These are phyloP conservation scores for Cynopterus sphinx DNA, from an alignment of 2,797 vertebrate genomes.

Conservation along the genomic window DNA sequence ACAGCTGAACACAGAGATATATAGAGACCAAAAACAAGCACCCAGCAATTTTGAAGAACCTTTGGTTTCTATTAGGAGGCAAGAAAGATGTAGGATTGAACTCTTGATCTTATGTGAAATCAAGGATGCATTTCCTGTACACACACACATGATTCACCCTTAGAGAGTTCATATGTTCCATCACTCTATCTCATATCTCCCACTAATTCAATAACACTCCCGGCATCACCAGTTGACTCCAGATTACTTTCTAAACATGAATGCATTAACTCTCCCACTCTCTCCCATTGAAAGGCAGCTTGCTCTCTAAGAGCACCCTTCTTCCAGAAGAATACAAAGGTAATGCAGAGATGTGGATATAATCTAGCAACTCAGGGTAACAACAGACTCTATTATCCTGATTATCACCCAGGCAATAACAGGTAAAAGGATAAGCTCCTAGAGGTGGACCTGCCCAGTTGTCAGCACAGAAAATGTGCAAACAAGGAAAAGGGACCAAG, in stretches of 20 bases:
- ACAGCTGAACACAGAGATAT: not conserved
- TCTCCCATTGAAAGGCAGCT: slow-evolving; percentile 8
- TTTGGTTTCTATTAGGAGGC: slow-evolving; percentile 25
- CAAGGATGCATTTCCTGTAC: slow-evolving; percentile 55
- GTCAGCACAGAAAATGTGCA: not conserved
- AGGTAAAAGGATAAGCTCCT: not conserved
- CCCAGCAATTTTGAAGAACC: not conserved
- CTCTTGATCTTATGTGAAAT: slow-evolving; percentile 19
- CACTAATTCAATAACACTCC: not conserved
- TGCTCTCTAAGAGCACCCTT: not conserved
- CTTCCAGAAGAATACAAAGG: not conserved
- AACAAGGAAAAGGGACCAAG: not conserved
- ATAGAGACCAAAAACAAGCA: not conserved
- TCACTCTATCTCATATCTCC: not conserved
- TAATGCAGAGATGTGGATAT: not conserved
- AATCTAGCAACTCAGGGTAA: not conserved
- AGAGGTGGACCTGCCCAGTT: not conserved
- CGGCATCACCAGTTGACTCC: not conserved
- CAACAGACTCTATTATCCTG: not conserved
- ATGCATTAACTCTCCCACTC: not conserved
- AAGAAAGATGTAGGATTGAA: not conserved
- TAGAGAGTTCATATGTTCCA: not conserved
- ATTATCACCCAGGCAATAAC: not conserved
- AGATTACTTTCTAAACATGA: not conserved
- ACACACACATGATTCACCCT: slow-evolving; percentile 12